phyloP scores from a whole-genome alignment of 2,888 invertebrate species.

The Agrotis segetum region DNA sequence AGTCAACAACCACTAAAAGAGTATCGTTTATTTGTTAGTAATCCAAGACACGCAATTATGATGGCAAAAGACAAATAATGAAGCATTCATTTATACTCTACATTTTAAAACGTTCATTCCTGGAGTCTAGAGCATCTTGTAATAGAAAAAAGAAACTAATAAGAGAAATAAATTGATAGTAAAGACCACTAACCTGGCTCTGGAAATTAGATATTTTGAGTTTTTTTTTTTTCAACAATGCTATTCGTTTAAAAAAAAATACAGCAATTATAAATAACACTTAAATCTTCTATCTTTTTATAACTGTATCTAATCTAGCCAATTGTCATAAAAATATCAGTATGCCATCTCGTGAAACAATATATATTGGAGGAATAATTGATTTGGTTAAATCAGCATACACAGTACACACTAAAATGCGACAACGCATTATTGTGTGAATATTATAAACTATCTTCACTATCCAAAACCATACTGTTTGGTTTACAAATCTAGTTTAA shows the following conservation, averaged over 20 bases:
- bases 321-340: background rate
- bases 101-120: background rate
- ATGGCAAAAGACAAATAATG: conserved; percentile 28
- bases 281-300: background rate
- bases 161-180: background rate
- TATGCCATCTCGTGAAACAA: conserved; percentile 38
- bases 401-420: background rate
- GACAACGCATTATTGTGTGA: conserved; percentile 4
- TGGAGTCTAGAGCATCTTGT: background rate
- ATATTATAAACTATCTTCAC: background rate
- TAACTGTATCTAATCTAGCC: background rate
- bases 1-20: conserved; percentile 45
- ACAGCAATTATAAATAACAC: background rate
- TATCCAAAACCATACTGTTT: background rate
- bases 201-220: conserved; percentile 8
- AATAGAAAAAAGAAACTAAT: background rate
- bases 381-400: background rate
- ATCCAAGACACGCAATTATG: conserved; percentile 30
- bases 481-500: conserved; percentile 8
- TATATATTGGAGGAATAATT: background rate
- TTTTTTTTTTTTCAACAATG: background rate
- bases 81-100: conserved; percentile 28
- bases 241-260: background rate
- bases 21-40: conserved; percentile 30
- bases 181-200: background rate